Evolutionary conservation across 2,888 invertebrate genomes (phyloP).

Genomic region (Lochmaea crataegi): DNA sequence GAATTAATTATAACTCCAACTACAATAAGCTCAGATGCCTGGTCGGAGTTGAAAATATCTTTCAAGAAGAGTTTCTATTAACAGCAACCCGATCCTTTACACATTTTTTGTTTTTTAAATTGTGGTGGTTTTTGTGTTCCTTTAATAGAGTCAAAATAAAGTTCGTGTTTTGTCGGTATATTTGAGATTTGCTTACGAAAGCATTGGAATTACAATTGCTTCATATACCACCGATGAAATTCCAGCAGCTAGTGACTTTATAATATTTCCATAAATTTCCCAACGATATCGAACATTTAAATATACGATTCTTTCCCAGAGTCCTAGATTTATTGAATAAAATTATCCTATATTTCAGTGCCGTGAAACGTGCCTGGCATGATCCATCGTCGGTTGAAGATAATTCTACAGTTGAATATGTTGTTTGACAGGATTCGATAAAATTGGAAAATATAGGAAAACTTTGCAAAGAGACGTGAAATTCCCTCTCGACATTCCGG

Average conservation of each 20-base stretch:
- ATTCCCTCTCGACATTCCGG: slow-evolving; percentile 48
- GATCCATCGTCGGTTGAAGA: slow-evolving; percentile 44
- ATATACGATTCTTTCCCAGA: slow-evolving; percentile 36
- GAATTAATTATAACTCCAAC: too few species aligned
- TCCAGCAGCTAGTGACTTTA: slow-evolving; percentile 11
- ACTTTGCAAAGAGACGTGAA: slow-evolving; percentile 50
- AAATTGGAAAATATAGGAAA: slow-evolving; percentile 53
- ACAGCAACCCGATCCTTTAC: too few species aligned
- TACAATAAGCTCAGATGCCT: too few species aligned
- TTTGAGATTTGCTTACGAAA: background rate
- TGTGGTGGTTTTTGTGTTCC: too few species aligned
- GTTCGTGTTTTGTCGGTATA: background rate
- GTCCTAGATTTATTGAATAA: slow-evolving; percentile 50
- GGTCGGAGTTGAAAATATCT: too few species aligned
- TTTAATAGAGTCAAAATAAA: too few species aligned
- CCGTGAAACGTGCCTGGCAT: slow-evolving; percentile 49
- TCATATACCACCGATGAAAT: background rate
- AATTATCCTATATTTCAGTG: slow-evolving; percentile 44
- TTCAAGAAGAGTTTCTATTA: too few species aligned
- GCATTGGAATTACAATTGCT: background rate
- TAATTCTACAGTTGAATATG: slow-evolving; percentile 51
- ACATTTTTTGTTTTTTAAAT: too few species aligned
- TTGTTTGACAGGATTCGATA: slow-evolving; percentile 52
- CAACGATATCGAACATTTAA: slow-evolving; percentile 31
- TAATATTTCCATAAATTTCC: slow-evolving; percentile 28